These are phyloP conservation scores for Agonopterix alstromeriana DNA, from an alignment of 2,888 invertebrate species.

Conservation along the genomic window DNA sequence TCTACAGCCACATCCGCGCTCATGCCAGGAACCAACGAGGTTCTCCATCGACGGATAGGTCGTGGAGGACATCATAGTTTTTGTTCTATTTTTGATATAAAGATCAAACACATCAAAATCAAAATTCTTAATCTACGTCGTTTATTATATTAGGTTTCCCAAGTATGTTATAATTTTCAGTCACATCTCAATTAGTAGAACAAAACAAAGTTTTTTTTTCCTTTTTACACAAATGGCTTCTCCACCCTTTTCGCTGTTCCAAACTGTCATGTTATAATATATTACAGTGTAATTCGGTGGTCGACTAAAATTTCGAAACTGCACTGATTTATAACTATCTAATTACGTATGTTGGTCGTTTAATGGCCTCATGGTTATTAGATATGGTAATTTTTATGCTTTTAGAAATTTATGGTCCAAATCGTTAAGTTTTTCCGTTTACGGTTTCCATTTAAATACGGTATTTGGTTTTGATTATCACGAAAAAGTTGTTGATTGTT, in stretches of 20 bases:
- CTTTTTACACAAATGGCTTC: not conserved
- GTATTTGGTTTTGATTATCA: constrained; percentile 5
- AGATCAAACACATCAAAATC: no score
- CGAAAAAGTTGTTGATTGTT: not conserved
- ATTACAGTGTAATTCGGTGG: constrained; percentile 42
- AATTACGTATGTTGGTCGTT: constrained; percentile 9
- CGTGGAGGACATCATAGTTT: no score
- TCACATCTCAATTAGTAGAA: no score
- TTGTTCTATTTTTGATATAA: no score
- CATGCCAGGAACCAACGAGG: no score
- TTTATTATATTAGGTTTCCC: no score
- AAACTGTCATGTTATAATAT: constrained; percentile 18
- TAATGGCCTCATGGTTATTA: constrained; percentile 19
- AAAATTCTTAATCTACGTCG: no score
- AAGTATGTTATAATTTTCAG: no score
- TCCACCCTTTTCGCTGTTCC: constrained; percentile 16
- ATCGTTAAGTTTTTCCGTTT: constrained; percentile 15
- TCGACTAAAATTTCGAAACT: constrained; percentile 32
- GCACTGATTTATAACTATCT: constrained; percentile 27
- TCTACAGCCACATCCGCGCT: no score
- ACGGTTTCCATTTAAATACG: constrained; percentile 12
- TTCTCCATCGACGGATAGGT: no score
- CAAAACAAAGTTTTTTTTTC: no score
- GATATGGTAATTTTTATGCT: constrained; percentile 23
- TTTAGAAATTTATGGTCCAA: constrained; percentile 19